Base-by-base conservation (phyloP, 1,140 invertebrate species). In the Chelonus insularis region DNA sequence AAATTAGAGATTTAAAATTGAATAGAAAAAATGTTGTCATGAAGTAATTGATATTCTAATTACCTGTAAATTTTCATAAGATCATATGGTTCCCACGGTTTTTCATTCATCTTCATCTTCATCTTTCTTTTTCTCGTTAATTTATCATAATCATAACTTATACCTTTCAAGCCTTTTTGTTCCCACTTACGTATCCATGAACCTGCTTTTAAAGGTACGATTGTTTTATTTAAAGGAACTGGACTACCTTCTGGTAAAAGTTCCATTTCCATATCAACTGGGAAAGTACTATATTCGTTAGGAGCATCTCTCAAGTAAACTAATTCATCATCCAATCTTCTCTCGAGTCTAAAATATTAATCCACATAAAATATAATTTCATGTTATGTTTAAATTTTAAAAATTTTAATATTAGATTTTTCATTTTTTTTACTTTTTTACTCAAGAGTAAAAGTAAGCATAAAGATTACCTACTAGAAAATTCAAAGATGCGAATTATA, bases 271-370 rank as follows among this genome's bases (percentile, higher is more conserved):
- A 99, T 95, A 73, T 99, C 92, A 51, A 93, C 84, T 67, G 95
- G 89, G 74, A 99, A 91, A 12, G 95, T 98, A 72, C 93, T 95
- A 75, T 94, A 97, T 78, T 98, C 94, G 0, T 88, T 87, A 29
- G 92, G 83, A n/a, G 94, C 93, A 86, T 99, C 97, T 56, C 96
- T 83, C 39, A 99, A 83, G 75, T 99, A 99, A 21, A 88, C 84
- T 9, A 99, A 78, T 72, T 94, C 86, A 34, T 94, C 88, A 81
- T 99, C 98, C 12, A 99, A 76, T 39, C 97, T 85, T 77, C 96
- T 98, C 78, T 99, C 97, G 18, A 99, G 82, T 48, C 90, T 88
- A 37, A 59, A 50, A 57, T n/a, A n/a, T n/a, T n/a, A n/a, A n/a
- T n/a, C n/a, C n/a, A n/a, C n/a, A n/a, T n/a, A n/a, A n/a, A n/a